Percentiles rank a stretch among this genome's conserved stretches.
Conservation (phyloP, 92 coral and sea anemone genomes). For the Zoanthus solanderi region DNA sequence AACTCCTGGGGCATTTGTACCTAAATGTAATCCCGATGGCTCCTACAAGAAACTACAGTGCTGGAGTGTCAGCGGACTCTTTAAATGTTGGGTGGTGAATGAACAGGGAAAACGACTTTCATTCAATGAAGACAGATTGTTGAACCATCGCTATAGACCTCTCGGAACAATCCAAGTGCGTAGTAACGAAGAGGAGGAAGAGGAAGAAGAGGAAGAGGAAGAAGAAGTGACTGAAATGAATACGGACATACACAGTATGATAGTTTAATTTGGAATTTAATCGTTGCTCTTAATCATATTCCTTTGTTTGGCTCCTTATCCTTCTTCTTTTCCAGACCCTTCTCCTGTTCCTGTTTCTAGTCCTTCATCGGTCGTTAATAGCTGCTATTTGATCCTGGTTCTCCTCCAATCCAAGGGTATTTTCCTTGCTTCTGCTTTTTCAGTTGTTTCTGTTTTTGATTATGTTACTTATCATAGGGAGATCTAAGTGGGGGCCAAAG, state of each 20-base stretch:
- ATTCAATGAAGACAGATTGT: constrained; percentile 4
- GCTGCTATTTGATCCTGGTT: too few species aligned
- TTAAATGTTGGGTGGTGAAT: constrained; percentile 88
- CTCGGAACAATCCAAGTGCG: neutral
- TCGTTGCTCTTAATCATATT: neutral
- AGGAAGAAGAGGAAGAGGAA: constrained; percentile 54
- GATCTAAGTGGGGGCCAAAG: too few species aligned
- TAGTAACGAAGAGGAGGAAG: neutral
- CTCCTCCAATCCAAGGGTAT: too few species aligned
- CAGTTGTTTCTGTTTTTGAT: too few species aligned
- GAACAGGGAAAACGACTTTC: constrained; percentile 65
- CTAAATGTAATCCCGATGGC: constrained; percentile 81
- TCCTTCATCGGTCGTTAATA: too few species aligned
- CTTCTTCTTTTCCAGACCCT: too few species aligned
- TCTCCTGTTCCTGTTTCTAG: too few species aligned
- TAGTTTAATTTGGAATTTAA: neutral
- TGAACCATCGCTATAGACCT: neutral
- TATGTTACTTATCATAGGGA: too few species aligned
- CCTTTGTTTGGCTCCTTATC: neutral
- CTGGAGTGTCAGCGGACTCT: neutral
- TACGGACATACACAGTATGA: neutral
- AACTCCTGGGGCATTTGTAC: constrained; percentile 54
- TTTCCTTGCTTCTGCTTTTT: too few species aligned
- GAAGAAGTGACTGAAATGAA: constrained; percentile 25
- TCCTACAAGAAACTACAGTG: constrained; percentile 76